Conservation (phyloP, 2,888 invertebrate species). For the Tetropium fuscum region DNA sequence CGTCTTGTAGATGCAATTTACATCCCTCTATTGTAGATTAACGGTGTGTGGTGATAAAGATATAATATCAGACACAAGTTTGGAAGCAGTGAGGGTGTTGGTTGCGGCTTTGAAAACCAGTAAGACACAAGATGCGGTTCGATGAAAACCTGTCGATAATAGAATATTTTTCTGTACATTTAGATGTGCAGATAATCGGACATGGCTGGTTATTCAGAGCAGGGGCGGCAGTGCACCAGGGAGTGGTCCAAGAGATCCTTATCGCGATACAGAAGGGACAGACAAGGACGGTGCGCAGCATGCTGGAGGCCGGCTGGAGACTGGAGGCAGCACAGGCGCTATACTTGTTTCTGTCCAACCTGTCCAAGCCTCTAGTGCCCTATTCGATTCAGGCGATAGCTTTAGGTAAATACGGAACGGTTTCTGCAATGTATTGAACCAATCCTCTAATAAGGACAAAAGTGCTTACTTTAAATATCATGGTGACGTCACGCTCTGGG, state of each 20-base stretch:
- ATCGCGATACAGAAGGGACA: constrained; percentile 45
- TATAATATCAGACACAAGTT: constrained; percentile 64
- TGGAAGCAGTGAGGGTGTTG: constrained; percentile 62
- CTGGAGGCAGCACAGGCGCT: constrained; percentile 66
- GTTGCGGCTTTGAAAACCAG: constrained; percentile 63
- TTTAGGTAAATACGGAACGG: no score
- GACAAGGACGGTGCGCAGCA: constrained; percentile 41
- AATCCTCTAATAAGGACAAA: no score
- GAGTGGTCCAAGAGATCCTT: constrained; percentile 47
- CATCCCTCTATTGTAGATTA: constrained; percentile 15
- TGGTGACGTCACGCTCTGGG: no score
- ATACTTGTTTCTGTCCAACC: constrained; percentile 59
- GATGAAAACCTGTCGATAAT: no score
- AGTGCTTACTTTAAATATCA: no score
- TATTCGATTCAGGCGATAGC: constrained; percentile 65
- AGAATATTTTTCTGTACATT: constrained; percentile 15
- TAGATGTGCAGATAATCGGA: constrained; percentile 53
- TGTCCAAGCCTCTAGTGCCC: constrained; percentile 66
- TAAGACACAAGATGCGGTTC: constrained; percentile 58
- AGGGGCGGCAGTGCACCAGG: constrained; percentile 49
- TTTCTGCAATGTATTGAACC: no score
- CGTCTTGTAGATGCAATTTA: no score
- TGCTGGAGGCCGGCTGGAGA: constrained; percentile 57
- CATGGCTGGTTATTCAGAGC: constrained; percentile 59
- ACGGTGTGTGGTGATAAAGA: constrained; percentile 52